Evolutionary conservation across 2,888 invertebrate species (phyloP).

Genomic region (Himalopsyche tibetana): DNA sequence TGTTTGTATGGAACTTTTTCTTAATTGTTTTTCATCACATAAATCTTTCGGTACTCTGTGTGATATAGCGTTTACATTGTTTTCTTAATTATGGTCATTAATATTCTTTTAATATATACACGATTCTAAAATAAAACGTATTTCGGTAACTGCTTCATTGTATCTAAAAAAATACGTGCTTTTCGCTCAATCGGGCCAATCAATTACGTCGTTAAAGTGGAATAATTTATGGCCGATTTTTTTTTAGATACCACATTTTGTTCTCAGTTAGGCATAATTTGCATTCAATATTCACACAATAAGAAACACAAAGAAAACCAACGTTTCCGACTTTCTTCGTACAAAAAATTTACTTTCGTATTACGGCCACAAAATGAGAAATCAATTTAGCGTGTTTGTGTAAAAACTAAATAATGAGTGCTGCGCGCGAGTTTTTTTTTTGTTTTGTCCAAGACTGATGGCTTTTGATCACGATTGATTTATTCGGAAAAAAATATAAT

Average conservation of each 20-base stretch:
- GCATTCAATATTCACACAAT: background rate
- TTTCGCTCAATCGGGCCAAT: background rate
- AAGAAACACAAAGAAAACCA: background rate
- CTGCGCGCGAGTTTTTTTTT: background rate
- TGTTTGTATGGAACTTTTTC: too few relatives aligned
- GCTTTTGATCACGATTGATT: too few relatives aligned
- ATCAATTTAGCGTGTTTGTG: slow-evolving; percentile 11
- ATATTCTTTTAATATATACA: too few relatives aligned
- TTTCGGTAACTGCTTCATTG: too few relatives aligned
- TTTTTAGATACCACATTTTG: background rate
- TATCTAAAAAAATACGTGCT: slow-evolving; percentile 3
- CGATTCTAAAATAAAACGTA: too few relatives aligned
- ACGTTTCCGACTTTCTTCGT: slow-evolving; percentile 15
- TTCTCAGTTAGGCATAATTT: background rate
- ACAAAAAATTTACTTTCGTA: slow-evolving; percentile 6
- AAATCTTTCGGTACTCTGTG: too few relatives aligned
- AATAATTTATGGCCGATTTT: background rate
- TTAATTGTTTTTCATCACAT: too few relatives aligned
- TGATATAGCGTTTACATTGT: too few relatives aligned
- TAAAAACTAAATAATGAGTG: background rate
- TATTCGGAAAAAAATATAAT: too few relatives aligned
- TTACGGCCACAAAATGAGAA: background rate
- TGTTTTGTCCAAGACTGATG: too few relatives aligned
- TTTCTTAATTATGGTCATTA: too few relatives aligned
- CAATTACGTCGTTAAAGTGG: background rate